Conservation (phyloP, 2,888 invertebrate species). For the Cremastinae sp. region DNA sequence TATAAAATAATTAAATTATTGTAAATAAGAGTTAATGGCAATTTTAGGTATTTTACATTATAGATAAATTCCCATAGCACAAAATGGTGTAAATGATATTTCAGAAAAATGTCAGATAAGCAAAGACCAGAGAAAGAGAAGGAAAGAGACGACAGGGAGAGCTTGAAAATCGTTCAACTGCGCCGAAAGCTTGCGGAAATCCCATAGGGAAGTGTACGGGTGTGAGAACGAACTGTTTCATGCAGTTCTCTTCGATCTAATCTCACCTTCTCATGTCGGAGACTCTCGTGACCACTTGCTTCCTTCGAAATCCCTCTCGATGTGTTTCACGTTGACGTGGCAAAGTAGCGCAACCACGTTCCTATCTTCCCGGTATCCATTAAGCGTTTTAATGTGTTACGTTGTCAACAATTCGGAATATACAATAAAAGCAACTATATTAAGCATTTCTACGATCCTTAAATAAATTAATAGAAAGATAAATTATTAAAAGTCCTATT, state of each 20-base stretch:
- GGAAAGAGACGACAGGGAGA: not conserved
- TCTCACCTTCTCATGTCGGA: constrained; percentile 54
- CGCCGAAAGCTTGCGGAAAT: constrained; percentile 23
- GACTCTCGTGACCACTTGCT: constrained; percentile 53
- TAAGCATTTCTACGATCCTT: too few relatives aligned
- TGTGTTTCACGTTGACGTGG: constrained; percentile 30
- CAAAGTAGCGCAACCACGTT: constrained; percentile 26
- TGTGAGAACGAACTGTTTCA: constrained; percentile 26
- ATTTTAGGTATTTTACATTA: too few relatives aligned
- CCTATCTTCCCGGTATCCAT: constrained; percentile 20
- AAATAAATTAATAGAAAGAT: too few relatives aligned
- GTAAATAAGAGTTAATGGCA: too few relatives aligned
- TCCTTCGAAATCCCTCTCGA: constrained; percentile 20
- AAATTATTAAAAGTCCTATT: too few relatives aligned
- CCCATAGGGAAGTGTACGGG: not conserved
- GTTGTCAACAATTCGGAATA: constrained; percentile 47
- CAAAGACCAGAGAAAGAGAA: constrained; percentile 5
- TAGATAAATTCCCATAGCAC: too few relatives aligned
- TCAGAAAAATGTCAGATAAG: not conserved
- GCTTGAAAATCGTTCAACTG: constrained; percentile 17
- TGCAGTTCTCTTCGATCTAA: constrained; percentile 54
- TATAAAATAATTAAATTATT: too few relatives aligned
- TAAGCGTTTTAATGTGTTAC: constrained; percentile 33
- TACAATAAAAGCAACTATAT: too few relatives aligned
- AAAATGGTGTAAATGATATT: not conserved